Evolutionary conservation across 1,140 invertebrate genomes (phyloP), one percentile per base, ranked within the genome.

Genomic region (Drosophila parabipectinata): DNA sequence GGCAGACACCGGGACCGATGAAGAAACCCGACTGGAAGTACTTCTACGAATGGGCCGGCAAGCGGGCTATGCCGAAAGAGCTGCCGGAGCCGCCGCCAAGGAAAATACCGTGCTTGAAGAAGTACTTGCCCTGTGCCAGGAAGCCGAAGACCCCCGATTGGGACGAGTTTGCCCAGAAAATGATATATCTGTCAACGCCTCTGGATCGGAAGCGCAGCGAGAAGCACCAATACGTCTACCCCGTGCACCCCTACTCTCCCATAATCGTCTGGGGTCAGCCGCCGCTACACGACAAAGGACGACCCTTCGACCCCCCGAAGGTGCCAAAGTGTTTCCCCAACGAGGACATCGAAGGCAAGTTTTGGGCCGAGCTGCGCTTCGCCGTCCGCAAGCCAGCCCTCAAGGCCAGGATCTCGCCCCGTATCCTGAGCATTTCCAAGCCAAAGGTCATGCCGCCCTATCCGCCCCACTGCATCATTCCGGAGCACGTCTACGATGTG

Each of bases 1-100:
- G 90, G 90, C 80, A 79, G 26, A 83, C 66, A 6, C 63, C 64
- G 3, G 90, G 90, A 8, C 90, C 90, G 1, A 91, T 91, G 90
- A 30, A 18, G 3, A 77, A 84, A 12, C 59, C 58, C 0, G 63
- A 78, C 3, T 91, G 90, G 90, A 34, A 45, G 12, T 32, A 47
- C 0, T 91, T 14, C 32, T 79, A 26, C 14, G 21, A n/a, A 9
- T 84, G 80, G 80, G 75, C 80, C 0, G 14, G 60, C 12, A 28
- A 28, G 3, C 64, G 58, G 8, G 68, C 74, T 8, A 60, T 57
- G 48, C 76, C 61, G 0, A 64, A 56, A 21, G 74, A 76, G 15
- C 41, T 44, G 10, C 52, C 15, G 0, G 0, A 26, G 4, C 15
- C 37, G 0, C 41, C 59, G 28, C 12, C 39, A 8, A 4, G 4